A percentile compares a stretch with the other conserved stretches of the same genome.
Conservation (phyloP, 2,797 vertebrate genomes). For the Anableps anableps region DNA sequence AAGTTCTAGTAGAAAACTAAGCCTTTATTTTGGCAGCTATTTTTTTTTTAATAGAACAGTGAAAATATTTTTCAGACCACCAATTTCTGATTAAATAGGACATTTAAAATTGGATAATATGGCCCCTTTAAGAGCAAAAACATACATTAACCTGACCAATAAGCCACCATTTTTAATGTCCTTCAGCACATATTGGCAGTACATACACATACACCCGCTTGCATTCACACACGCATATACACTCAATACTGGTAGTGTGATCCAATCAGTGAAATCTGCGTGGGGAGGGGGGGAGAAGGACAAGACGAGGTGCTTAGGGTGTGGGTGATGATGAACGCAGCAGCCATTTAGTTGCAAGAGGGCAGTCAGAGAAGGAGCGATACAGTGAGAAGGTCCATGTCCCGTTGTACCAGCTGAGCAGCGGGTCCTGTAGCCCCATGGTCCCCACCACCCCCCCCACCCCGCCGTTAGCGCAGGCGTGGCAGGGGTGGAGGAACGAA, state of each 20-base stretch:
- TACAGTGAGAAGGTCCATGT: constrained; percentile 86
- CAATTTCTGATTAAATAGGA: constrained; percentile 59
- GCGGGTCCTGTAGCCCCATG: constrained; percentile 68
- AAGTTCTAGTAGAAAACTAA: constrained; percentile 37
- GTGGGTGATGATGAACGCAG: constrained; percentile 61
- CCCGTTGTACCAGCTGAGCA: constrained; percentile 72
- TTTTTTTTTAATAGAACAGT: constrained; percentile 62
- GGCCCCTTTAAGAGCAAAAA: constrained; percentile 62
- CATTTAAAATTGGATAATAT: constrained; percentile 66
- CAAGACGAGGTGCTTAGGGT: constrained; percentile 56
- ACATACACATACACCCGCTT: constrained; percentile 37
- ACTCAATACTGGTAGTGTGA: constrained; percentile 82
- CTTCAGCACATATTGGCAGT: constrained; percentile 78
- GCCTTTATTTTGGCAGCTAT: constrained; percentile 69
- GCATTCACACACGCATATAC: constrained; percentile 29
- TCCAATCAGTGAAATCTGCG: constrained; percentile 68
- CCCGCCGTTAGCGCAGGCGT: constrained; percentile 60
- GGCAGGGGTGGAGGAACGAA: constrained; percentile 69
- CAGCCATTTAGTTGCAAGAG: constrained; percentile 65
- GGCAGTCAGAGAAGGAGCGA: constrained; percentile 75
- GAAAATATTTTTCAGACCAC: constrained; percentile 49
- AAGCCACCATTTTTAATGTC: constrained; percentile 64
- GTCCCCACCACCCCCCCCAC: constrained; percentile 41
- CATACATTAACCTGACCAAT: constrained; percentile 35
- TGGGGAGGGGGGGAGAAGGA: constrained; percentile 38